Conservation (phyloP, 2,113 vertebrate species). For the Bufo bufo region DNA sequence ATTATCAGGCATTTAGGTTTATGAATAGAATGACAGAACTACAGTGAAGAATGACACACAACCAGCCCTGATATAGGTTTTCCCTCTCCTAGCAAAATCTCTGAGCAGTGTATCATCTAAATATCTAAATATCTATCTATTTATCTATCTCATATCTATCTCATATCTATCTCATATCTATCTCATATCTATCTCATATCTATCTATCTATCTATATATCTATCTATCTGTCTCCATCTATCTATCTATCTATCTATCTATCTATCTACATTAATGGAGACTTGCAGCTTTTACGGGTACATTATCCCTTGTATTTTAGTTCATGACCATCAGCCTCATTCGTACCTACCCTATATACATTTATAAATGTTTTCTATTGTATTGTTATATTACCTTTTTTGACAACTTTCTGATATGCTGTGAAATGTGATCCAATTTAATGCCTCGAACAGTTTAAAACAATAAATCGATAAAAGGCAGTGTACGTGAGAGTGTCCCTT, state of each 20-base stretch:
- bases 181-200: neutral
- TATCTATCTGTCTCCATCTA: neutral
- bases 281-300: no score
- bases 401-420: neutral
- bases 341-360: no score
- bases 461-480: neutral
- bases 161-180: neutral
- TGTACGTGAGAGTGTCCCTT: neutral
- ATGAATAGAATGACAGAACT: neutral
- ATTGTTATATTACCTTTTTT: neutral
- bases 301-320: no score
- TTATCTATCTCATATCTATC: neutral
- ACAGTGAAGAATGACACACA: neutral
- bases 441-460: neutral
- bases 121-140: neutral
- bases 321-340: no score
- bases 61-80: no score
- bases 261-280: neutral
- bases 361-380: neutral
- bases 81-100: no score
- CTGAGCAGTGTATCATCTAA: neutral
- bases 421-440: neutral
- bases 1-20: neutral
- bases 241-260: neutral
- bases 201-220: neutral